A percentile compares a stretch with the other conserved stretches of the same genome.
Evolutionary conservation across 2,113 vertebrate species (phyloP).

Genomic region (Dromiciops gliroides): DNA sequence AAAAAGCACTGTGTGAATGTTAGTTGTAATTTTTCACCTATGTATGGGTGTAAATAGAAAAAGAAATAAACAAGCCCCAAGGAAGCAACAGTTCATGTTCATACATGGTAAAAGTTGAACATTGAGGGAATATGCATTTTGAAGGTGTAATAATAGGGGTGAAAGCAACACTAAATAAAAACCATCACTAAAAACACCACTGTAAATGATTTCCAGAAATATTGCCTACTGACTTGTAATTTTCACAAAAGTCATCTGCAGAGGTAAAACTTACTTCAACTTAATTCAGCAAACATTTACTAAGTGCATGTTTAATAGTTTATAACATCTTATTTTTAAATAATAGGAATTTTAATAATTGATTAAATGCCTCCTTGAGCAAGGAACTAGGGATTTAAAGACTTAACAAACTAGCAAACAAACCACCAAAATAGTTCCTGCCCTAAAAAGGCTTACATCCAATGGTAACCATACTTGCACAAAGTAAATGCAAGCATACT

Average conservation of each 20-base stretch:
- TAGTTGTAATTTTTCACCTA: background rate
- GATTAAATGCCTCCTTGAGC: background rate
- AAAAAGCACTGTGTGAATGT: background rate
- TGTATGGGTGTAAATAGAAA: background rate
- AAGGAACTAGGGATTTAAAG: background rate
- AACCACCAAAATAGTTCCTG: background rate
- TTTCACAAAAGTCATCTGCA: background rate
- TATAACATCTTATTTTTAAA: background rate
- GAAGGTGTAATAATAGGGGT: background rate
- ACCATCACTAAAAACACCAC: background rate
- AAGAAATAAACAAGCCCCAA: background rate
- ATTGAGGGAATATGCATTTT: background rate
- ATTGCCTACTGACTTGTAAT: background rate
- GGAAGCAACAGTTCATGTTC: background rate
- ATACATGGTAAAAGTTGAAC: background rate
- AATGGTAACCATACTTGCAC: background rate
- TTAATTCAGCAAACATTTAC: background rate
- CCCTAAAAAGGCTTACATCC: background rate
- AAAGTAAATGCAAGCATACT: background rate
- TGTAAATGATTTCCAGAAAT: conserved; percentile 15
- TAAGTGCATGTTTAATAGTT: background rate
- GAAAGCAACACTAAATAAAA: background rate
- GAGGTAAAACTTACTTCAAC: background rate
- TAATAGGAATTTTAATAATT: background rate
- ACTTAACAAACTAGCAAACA: background rate